Conservation (phyloP, 1,140 invertebrate species). For the Chlorops oryzae region DNA sequence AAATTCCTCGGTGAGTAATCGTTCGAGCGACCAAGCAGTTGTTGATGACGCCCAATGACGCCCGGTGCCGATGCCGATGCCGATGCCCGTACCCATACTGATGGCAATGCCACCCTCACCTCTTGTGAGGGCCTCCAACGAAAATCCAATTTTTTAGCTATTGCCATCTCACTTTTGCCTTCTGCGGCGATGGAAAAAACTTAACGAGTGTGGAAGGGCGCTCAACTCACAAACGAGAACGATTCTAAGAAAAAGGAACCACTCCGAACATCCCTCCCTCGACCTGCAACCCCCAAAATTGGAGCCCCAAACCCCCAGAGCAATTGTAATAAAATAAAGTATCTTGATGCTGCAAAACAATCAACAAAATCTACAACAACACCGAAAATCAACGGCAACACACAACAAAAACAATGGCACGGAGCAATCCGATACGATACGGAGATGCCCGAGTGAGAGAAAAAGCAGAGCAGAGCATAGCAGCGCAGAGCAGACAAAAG, state of each 20-base stretch:
- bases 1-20: conserved; percentile 48
- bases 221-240: too few species aligned
- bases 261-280: too few species aligned
- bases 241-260: too few species aligned
- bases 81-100: too few species aligned
- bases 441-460: too few species aligned
- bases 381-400: neutral
- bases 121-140: neutral
- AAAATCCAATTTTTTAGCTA: conserved; percentile 11
- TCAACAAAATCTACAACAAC: neutral
- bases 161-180: conserved; percentile 1
- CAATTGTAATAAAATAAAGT: conserved; percentile 47
- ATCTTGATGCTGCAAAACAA: conserved; percentile 17
- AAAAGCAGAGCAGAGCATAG: too few species aligned
- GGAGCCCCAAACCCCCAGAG: too few species aligned
- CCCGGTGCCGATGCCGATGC: too few species aligned
- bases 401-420: neutral
- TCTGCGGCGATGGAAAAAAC: too few species aligned
- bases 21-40: conserved; percentile 7
- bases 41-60: neutral
- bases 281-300: too few species aligned
- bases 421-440: neutral
- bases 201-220: too few species aligned
- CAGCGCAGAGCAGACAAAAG: too few species aligned
- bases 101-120: neutral